Conservation (phyloP, 2,113 vertebrate genomes). For the Megaleporinus macrocephalus region DNA sequence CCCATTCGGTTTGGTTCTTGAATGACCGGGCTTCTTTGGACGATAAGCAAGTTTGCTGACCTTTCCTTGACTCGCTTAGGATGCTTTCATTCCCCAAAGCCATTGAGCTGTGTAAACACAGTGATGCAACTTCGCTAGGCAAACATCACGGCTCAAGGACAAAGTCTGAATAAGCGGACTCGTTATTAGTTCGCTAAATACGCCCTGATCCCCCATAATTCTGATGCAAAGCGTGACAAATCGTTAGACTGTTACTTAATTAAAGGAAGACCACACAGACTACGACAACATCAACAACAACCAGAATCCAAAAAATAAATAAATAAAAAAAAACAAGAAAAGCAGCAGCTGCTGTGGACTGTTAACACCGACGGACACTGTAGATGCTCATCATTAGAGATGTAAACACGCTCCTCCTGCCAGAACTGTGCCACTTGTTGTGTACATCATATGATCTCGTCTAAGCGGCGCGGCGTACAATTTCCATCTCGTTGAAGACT, state of each 20-base stretch:
- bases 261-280: conserved; percentile 4
- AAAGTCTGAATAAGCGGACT: not conserved
- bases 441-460: not conserved
- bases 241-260: not conserved
- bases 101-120: conserved; percentile 33
- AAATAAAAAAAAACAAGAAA: not conserved
- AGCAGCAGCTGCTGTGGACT: conserved; percentile 7
- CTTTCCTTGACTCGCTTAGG: conserved; percentile 27
- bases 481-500: conserved; percentile 5
- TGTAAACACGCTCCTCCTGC: conserved; percentile 13
- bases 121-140: conserved; percentile 6
- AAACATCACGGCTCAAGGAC: conserved; percentile 24
- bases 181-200: not conserved
- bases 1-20: conserved; percentile 19
- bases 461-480: not conserved
- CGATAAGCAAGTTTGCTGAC: conserved; percentile 27
- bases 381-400: conserved; percentile 14
- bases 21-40: conserved; percentile 18
- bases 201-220: not conserved
- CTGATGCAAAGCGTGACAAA: conserved; percentile 5
- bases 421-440: conserved; percentile 1
- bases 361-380: not conserved
- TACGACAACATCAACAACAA: too few species aligned
- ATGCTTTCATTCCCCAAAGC: conserved; percentile 26
- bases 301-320: too few species aligned